These are phyloP conservation scores for Crotalus horridus DNA, from an alignment of 2,113 vertebrate genomes.

Conservation along the genomic window DNA sequence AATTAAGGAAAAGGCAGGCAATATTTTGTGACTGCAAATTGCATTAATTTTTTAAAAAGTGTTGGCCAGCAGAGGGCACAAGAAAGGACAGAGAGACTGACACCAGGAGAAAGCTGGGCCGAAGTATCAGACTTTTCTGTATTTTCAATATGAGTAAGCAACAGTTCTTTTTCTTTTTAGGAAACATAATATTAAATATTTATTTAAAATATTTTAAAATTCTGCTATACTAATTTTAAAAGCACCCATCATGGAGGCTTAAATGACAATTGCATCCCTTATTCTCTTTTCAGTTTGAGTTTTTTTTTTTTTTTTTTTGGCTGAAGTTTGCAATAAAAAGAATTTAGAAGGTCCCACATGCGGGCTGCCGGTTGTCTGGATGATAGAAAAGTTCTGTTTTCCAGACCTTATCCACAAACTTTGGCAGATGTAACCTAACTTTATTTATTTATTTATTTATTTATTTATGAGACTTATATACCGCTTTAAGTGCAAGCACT, in stretches of 20 bases:
- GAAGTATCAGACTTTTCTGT: background rate
- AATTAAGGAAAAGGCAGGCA: background rate
- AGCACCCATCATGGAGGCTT: background rate
- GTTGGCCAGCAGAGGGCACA: background rate
- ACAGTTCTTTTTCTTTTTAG: background rate
- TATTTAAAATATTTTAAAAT: background rate
- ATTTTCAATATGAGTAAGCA: background rate
- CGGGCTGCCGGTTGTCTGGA: background rate
- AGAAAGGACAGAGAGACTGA: background rate
- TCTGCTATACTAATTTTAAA: background rate
- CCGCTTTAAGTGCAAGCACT: too few species aligned
- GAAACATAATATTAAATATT: background rate
- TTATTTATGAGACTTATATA: too few species aligned
- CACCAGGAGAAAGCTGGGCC: background rate
- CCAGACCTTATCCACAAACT: background rate
- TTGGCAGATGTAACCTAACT: background rate
- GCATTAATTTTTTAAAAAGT: background rate
- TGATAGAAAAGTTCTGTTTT: background rate
- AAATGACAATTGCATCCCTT: background rate
- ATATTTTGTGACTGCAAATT: background rate
- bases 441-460: background rate
- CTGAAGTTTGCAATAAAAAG: background rate
- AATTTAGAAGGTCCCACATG: background rate
- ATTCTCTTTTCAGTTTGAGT: background rate
- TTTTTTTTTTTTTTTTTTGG: background rate